A percentile compares a stretch with the other conserved stretches of the same genome.
These are phyloP conservation scores for Chydorus sphaericus DNA, from an alignment of 2,888 invertebrate genomes.

Conservation along the genomic window DNA sequence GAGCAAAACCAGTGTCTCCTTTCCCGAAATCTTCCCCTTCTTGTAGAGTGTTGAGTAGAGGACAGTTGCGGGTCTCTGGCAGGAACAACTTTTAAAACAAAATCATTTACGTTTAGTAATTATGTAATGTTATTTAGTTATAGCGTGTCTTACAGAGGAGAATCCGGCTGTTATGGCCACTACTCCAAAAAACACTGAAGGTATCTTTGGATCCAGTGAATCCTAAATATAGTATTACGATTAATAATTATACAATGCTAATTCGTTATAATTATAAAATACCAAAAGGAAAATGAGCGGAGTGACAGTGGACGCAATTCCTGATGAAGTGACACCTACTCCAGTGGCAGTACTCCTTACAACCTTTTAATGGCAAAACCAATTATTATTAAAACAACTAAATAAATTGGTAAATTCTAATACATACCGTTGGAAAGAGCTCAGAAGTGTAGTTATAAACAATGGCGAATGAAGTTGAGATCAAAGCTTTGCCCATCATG, in stretches of 20 bases:
- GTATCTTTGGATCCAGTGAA: conserved; percentile 61
- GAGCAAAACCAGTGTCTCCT: conserved; percentile 7
- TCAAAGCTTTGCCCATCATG: conserved; percentile 63
- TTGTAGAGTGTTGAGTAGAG: conserved; percentile 66
- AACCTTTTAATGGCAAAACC: conserved; percentile 35
- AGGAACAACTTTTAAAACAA: conserved; percentile 46
- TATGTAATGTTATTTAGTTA: conserved; percentile 36
- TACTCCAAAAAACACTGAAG: conserved; percentile 58
- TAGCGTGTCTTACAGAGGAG: conserved; percentile 48
- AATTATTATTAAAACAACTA: too few relatives aligned
- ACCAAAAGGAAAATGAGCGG: conserved; percentile 56
- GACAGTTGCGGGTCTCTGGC: conserved; percentile 66
- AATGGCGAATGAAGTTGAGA: conserved; percentile 71
- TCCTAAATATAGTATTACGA: conserved; percentile 37
- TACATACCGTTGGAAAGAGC: conserved; percentile 52
- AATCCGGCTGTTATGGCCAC: conserved; percentile 59
- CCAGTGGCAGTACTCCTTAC: conserved; percentile 70
- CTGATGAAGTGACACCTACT: conserved; percentile 69
- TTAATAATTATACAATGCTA: too few relatives aligned
- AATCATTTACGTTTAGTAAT: too few relatives aligned
- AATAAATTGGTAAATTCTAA: too few relatives aligned
- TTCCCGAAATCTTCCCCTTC: conserved; percentile 70
- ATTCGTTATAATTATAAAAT: too few relatives aligned
- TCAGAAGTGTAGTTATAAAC: conserved; percentile 78
- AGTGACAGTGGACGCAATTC: conserved; percentile 63